Base-by-base conservation (phyloP, 2,888 invertebrate species). In the Volucella inanis region DNA sequence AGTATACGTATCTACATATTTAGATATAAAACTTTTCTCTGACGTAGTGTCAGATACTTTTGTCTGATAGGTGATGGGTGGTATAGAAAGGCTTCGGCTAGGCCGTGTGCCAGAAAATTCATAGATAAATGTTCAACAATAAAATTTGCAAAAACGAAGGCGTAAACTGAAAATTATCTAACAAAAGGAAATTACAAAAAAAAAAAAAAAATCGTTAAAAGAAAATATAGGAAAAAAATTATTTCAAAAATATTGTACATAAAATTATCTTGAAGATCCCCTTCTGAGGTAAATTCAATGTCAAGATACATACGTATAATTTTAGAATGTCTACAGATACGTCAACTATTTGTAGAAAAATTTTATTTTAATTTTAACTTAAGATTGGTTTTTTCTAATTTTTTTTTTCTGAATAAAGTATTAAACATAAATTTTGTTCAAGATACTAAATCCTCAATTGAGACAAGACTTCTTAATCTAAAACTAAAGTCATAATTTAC, bases 91-190 rank as follows among this genome's bases (percentile, higher is more conserved):
- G 31, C 31, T 31, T 18, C 54, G 50, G 61, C 67, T 67, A 77
- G 74, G 57, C 83, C 65, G 31, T 74, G 72, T 78, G 74, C 79
- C 79, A 84, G 65, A 71, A 84, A 80, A 75, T 65, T 80, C 75
- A 79, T 74, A 31, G 6, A 31, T 31, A 31, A 31, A 74, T 54
- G 71, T 61, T 67, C 39, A 71, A 71, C 55, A 75, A 75, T 61
- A 61, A 59, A 75, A 55, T 52, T 75, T 68, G 64, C 41, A 38
- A 38, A 71, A 41, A 65, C 12, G 18, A n/a, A 47, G 31, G 62
- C 61, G 8, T 43, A 57, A 79, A 49, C 41, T 55, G 41, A 68
- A 54, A 68, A 47, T 47, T 47, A 62, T 62, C 62, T 61, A 68
- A 75, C 68, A 64, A 70, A 70, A 22, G 18, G 15, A 14, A 31